These are phyloP conservation scores for Lepidurus couesii DNA, from an alignment of 1,140 invertebrate species.

Conservation along the genomic window DNA sequence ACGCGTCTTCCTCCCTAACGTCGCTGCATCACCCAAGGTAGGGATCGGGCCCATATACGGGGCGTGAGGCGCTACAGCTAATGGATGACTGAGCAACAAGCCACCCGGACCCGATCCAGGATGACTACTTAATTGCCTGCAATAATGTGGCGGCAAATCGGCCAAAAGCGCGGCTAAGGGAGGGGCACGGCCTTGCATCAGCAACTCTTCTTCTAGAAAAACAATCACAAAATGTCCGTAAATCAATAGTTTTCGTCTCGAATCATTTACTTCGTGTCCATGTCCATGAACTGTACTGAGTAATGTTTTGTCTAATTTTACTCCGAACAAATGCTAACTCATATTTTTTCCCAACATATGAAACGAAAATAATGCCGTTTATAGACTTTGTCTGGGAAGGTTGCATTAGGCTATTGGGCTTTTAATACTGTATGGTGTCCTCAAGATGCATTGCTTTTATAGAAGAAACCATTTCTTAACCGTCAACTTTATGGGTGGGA, in stretches of 20 bases:
- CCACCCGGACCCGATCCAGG: background rate
- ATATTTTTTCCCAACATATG: too few species aligned
- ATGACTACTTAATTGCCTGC: conserved; percentile 24
- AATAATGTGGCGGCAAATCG: conserved; percentile 33
- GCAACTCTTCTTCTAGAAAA: background rate
- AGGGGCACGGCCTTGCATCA: conserved; percentile 26
- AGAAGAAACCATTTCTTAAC: too few species aligned
- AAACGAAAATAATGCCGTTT: too few species aligned
- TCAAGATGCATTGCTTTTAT: too few species aligned
- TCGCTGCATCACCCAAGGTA: conserved; percentile 19
- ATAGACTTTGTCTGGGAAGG: too few species aligned
- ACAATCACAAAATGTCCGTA: background rate
- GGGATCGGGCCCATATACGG: conserved; percentile 25
- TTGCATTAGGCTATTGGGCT: too few species aligned
- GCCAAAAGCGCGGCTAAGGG: conserved; percentile 32
- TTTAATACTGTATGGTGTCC: too few species aligned
- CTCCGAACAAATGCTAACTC: too few species aligned
- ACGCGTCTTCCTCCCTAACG: conserved; percentile 4
- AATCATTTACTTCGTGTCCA: background rate
- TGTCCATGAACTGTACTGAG: background rate
- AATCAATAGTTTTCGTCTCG: background rate
- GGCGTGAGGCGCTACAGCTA: background rate
- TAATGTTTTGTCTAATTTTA: too few species aligned
- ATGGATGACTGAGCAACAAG: background rate
- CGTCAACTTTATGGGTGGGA: too few species aligned